Conservation (phyloP, 2,888 invertebrate genomes). For the Drosophila pegasa region DNA sequence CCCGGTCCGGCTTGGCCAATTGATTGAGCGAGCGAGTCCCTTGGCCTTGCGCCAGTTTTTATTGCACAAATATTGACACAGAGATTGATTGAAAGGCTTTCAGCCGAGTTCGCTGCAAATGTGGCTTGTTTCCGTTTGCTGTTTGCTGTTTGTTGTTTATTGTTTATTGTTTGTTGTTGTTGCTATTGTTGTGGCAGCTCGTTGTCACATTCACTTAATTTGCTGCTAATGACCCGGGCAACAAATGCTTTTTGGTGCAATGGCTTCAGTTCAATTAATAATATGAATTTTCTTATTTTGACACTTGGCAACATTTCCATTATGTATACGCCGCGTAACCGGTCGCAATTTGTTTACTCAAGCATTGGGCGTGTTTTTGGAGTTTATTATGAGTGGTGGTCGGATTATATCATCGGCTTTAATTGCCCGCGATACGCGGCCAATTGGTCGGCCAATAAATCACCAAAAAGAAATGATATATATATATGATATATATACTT, state of each 20-base stretch:
- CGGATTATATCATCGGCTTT: conserved; percentile 49
- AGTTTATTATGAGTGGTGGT: conserved; percentile 16
- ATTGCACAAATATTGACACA: conserved; percentile 56
- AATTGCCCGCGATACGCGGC: conserved; percentile 30
- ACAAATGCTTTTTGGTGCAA: conserved; percentile 41
- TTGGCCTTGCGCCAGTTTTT: conserved; percentile 62
- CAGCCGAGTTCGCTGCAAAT: conserved; percentile 32
- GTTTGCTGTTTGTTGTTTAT: conserved; percentile 4
- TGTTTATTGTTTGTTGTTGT: conserved; percentile 4
- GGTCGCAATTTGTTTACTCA: conserved; percentile 35
- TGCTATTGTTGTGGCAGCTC: conserved; percentile 11
- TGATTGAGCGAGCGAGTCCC: conserved; percentile 43
- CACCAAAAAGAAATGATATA: conserved; percentile 11
- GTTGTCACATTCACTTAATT: conserved; percentile 57
- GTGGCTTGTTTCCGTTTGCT: conserved; percentile 23
- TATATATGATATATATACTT: background rate
- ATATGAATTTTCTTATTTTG: conserved; percentile 52
- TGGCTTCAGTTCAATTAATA: conserved; percentile 43
- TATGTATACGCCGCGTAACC: conserved; percentile 40
- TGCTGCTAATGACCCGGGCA: conserved; percentile 68
- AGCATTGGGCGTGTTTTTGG: conserved; percentile 27
- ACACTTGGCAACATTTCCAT: conserved; percentile 55
- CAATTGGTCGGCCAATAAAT: conserved; percentile 51
- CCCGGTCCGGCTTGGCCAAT: conserved; percentile 37
- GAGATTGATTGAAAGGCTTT: conserved; percentile 67